Evolutionary conservation across 1,140 invertebrate genomes (phyloP), one percentile per base, ranked within the genome.

Genomic region (Papilio aristodemus): DNA sequence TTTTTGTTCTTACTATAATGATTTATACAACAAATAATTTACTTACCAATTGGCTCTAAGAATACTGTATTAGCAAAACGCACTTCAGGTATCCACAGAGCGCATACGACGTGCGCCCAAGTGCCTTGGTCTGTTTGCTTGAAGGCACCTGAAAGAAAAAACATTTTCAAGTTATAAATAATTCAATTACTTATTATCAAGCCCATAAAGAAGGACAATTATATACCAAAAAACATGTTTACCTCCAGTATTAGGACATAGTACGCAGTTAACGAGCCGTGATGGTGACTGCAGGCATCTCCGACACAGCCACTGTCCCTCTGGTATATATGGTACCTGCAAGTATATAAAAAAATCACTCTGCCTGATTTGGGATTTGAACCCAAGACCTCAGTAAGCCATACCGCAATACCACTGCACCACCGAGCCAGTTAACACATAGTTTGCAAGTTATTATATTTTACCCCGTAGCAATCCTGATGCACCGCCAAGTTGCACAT

Each of bases 401-500:
- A 2, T 3, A 32, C 6, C 2, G 27, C 27, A 32, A 32, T 6
- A 32, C 6, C n/a, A n/a, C n/a, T n/a, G n/a, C n/a, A n/a, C n/a
- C n/a, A n/a, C n/a, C n/a, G n/a, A n/a, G n/a, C n/a, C n/a, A n/a
- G n/a, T n/a, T n/a, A n/a, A n/a, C n/a, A n/a, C n/a, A n/a, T n/a
- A n/a, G n/a, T n/a, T n/a, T n/a, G n/a, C n/a, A n/a, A n/a, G n/a
- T n/a, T n/a, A n/a, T n/a, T 67, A 39, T 41, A 68, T 38, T 37
- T 75, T 79, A 92, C 98, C 59, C 99, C 99, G 91, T 99, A 99
- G 86, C 99, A 99, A 91, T 99, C 99, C 91, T 99, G 98, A 92
- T 99, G 98, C 17, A 99, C 98, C 17, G 98, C 98, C 32, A 99
- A 92, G 92, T 99, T 99, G 91, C 98, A 99, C 98, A 99, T 99